phyloP scores from a whole-genome alignment of 2,797 vertebrate species.

The Xyrichtys novacula region DNA sequence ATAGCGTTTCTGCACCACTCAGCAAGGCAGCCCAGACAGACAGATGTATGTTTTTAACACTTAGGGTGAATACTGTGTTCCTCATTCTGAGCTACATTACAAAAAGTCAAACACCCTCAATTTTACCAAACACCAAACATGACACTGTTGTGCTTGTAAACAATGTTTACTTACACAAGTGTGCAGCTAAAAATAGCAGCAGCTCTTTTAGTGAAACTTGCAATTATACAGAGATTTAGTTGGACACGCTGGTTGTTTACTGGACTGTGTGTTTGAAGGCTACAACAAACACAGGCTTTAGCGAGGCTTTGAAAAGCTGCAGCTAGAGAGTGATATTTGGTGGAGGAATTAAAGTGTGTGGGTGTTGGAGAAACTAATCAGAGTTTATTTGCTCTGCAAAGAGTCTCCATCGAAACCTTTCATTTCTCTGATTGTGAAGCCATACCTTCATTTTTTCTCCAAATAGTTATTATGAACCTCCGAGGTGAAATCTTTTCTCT shows the following conservation, averaged over 20 bases:
- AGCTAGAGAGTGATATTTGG: slow-evolving; percentile 10
- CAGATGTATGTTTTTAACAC: slow-evolving; percentile 11
- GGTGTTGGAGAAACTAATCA: slow-evolving; percentile 26
- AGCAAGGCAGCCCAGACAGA: background rate
- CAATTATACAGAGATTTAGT: slow-evolving; percentile 60
- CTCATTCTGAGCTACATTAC: slow-evolving; percentile 24
- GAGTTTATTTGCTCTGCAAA: slow-evolving; percentile 9
- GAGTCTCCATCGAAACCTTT: slow-evolving; percentile 1
- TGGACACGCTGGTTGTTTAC: slow-evolving; percentile 57
- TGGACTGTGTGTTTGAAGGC: slow-evolving; percentile 35
- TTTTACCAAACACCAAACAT: slow-evolving; percentile 27
- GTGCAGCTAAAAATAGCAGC: slow-evolving; percentile 65
- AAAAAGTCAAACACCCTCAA: slow-evolving; percentile 3
- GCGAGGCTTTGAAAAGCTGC: slow-evolving; percentile 19
- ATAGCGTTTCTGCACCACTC: background rate
- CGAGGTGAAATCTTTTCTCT: slow-evolving; percentile 18
- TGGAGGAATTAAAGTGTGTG: slow-evolving; percentile 17
- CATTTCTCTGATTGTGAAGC: background rate
- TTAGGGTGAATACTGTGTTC: slow-evolving; percentile 17
- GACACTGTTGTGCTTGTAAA: slow-evolving; percentile 41
- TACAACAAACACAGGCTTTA: slow-evolving; percentile 45
- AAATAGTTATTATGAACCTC: background rate
- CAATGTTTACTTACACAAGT: slow-evolving; percentile 58
- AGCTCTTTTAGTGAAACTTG: slow-evolving; percentile 41
- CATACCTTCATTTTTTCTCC: background rate